These are phyloP conservation scores for Leucoraja erinaceus DNA, from an alignment of 2,113 vertebrate genomes.

Conservation along the genomic window DNA sequence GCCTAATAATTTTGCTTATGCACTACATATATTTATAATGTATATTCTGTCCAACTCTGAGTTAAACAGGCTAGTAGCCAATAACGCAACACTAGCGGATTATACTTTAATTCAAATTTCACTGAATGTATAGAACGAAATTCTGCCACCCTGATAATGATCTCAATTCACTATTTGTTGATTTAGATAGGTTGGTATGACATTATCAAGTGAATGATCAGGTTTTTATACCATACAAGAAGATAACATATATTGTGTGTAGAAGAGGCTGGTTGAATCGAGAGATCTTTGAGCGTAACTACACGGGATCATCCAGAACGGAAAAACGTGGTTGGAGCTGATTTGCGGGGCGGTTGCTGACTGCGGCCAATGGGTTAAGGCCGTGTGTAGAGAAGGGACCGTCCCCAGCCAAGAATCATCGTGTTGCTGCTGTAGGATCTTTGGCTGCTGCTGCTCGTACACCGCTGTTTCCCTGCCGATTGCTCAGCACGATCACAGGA, in stretches of 20 bases:
- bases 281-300: background rate
- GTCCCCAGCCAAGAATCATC: background rate
- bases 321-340: constrained; percentile 28
- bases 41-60: no score
- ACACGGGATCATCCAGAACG: background rate
- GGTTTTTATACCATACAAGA: background rate
- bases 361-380: constrained; percentile 22
- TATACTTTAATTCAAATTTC: no score
- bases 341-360: constrained; percentile 20
- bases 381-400: constrained; percentile 15
- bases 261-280: no score
- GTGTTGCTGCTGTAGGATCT: background rate
- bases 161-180: background rate
- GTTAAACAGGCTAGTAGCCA: no score
- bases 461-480: background rate
- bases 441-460: no score
- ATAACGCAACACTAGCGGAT: no score
- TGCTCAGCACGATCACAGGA: background rate
- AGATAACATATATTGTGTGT: background rate
- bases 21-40: no score
- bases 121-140: background rate
- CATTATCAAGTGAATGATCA: background rate
- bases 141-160: background rate
- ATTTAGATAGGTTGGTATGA: background rate
- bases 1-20: no score